Evolutionary conservation across 2,888 invertebrate species (phyloP).

Genomic region (Drosophila anomelani): DNA sequence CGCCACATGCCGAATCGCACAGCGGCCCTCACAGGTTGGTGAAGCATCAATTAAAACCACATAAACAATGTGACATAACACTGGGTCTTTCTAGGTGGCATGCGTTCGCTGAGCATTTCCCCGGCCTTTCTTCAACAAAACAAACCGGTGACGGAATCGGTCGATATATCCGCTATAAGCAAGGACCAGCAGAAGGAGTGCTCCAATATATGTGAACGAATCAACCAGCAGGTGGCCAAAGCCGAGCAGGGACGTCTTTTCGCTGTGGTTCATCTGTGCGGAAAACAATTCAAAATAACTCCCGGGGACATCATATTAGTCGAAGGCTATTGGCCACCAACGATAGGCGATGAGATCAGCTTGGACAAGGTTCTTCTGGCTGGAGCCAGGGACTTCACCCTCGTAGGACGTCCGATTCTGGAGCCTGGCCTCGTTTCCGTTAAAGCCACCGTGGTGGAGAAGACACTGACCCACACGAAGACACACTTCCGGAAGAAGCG

Average conservation of each 20-base stretch:
- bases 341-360: conserved; percentile 90
- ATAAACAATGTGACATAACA: conserved; percentile 64
- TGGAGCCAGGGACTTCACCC: conserved; percentile 91
- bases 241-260: conserved; percentile 85
- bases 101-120: conserved; percentile 72
- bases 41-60: background rate
- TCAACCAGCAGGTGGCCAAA: conserved; percentile 75
- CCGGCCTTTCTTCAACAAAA: conserved; percentile 65
- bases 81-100: conserved; percentile 56
- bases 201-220: conserved; percentile 69
- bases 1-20: conserved; percentile 58
- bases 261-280: conserved; percentile 92
- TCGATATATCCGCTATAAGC: conserved; percentile 47
- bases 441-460: conserved; percentile 93
- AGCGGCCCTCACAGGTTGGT: conserved; percentile 60
- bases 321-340: conserved; percentile 93
- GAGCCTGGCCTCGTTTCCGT: conserved; percentile 90
- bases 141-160: conserved; percentile 42
- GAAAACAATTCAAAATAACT: conserved; percentile 94
- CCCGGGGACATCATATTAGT: conserved; percentile 93
- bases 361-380: conserved; percentile 93
- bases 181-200: conserved; percentile 69
- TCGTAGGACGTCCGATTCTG: conserved; percentile 92
- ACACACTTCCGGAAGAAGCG: conserved; percentile 91
- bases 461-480: conserved; percentile 92